Base-by-base conservation (phyloP, 2,113 vertebrate genomes). In the Theristicus caerulescens region DNA sequence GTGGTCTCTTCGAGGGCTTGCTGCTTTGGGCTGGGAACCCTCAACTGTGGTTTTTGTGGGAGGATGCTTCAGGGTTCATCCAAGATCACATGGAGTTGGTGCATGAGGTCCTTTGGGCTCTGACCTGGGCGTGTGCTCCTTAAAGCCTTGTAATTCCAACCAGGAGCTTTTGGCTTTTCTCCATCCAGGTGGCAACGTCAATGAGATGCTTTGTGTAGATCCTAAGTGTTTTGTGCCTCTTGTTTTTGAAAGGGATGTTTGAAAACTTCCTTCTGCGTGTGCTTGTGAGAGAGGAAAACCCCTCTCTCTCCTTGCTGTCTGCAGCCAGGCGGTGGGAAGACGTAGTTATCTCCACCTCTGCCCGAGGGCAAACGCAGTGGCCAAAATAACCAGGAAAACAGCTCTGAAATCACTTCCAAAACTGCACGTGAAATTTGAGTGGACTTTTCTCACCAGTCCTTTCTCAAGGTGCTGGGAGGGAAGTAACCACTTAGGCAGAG, bases 261-360 rank as follows among this genome's bases (percentile, higher is more conserved):
- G 69, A 72, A 38, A 81, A 26, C 32, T 34, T 80, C 57, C 58
- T 61, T 52, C 36, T 20, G 21, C 2, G 0, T 4, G 16, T 34
- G 13, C 21, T 16, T 40, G 54, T 16, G 69, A 15, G 58, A 26
- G 64, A 51, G 72, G 52, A 67, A 51, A 61, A 16, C 7, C 29
- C 16, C 47, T 24, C 34, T 19, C 24, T 38, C 20, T 7, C 72
- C 65, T 25, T 5, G 0, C 22, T 11, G 29, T 12, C 67, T 55
- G 17, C 16, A 55, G 11, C n/a, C 9, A 5, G 14, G 17, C 1
- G 0, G 8, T 29, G 64, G 32, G 58, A 44, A 27, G 58, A 31
- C 0, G 0, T 13, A 8, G 16, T 42, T 49, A 24, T 4, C 15
- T 67, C 36, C 18, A n/a, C 0, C 73, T 58, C 42, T 74, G 36